Conservation (phyloP, 1,140 invertebrate species). For the Pantala flavescens region DNA sequence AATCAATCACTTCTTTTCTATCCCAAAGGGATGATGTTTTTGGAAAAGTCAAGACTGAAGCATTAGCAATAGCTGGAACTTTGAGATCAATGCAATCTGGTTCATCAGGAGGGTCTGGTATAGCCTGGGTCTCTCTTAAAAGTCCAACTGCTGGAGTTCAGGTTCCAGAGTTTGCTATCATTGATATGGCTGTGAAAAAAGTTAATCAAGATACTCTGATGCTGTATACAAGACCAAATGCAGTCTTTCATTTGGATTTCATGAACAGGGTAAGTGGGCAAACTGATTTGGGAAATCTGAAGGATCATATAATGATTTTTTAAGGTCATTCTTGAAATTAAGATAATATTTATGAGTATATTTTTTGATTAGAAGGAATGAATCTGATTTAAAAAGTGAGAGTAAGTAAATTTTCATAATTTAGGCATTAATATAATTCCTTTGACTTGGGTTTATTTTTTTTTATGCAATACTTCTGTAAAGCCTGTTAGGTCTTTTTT, state of each 20-base stretch:
- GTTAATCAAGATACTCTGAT: conserved; percentile 57
- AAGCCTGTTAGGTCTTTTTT: too few relatives aligned
- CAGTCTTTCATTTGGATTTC: conserved; percentile 65
- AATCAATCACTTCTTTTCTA: neutral
- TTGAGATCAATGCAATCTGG: conserved; percentile 12
- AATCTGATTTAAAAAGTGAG: too few relatives aligned
- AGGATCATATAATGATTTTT: too few relatives aligned
- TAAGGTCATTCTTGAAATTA: too few relatives aligned
- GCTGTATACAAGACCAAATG: conserved; percentile 49
- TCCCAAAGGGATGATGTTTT: neutral
- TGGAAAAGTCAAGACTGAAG: conserved; percentile 14
- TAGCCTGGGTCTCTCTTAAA: conserved; percentile 13
- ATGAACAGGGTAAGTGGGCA: conserved; percentile 57
- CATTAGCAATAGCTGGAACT: neutral
- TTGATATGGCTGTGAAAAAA: conserved; percentile 60
- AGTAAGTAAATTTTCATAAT: too few relatives aligned
- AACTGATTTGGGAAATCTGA: too few relatives aligned
- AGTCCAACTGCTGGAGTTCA: neutral
- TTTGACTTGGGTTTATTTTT: too few relatives aligned
- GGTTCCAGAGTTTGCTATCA: conserved; percentile 47
- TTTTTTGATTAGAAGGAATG: too few relatives aligned
- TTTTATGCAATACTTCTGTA: too few relatives aligned
- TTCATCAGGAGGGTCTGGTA: neutral
- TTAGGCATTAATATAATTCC: too few relatives aligned
- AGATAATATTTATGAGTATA: too few relatives aligned